Evolutionary conservation across 2,888 invertebrate species (phyloP).

Genomic region (Hypena proboscidalis): DNA sequence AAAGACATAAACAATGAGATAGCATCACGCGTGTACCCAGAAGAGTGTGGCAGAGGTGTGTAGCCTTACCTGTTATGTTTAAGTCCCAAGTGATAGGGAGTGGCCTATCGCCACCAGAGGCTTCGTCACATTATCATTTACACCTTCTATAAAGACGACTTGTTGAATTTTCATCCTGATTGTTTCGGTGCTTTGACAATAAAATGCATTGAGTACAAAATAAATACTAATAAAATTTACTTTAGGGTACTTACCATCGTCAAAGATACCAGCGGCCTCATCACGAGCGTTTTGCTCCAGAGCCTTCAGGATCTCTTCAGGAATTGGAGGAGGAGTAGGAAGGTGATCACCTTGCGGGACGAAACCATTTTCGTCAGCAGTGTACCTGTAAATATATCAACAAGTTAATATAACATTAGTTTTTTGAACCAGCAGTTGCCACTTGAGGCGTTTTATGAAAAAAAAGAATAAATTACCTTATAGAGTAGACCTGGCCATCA

Average conservation of each 20-base stretch:
- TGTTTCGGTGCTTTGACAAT: neutral
- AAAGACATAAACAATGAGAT: neutral
- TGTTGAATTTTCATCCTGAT: too few relatives aligned
- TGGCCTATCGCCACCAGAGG: too few relatives aligned
- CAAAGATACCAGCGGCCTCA: conserved; percentile 75
- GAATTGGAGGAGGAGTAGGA: conserved; percentile 75
- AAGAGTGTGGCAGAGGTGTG: too few relatives aligned
- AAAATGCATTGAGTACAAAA: conserved; percentile 1
- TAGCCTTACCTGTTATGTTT: too few relatives aligned
- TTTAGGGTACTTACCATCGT: conserved; percentile 61
- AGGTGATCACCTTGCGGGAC: conserved; percentile 74
- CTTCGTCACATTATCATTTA: too few relatives aligned
- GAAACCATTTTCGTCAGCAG: conserved; percentile 78
- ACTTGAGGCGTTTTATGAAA: neutral
- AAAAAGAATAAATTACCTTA: conserved; percentile 54
- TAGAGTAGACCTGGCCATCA: conserved; percentile 72
- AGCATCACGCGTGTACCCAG: too few relatives aligned
- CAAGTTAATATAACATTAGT: too few relatives aligned
- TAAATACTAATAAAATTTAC: too few relatives aligned
- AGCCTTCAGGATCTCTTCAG: conserved; percentile 72
- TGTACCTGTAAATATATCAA: conserved; percentile 69
- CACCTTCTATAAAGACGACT: too few relatives aligned
- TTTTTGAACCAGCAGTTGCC: neutral
- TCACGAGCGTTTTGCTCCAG: conserved; percentile 76
- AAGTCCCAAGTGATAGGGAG: too few relatives aligned